These are phyloP conservation scores for Daubentonia madagascariensis DNA, from an alignment of 2,113 vertebrate species.

Conservation along the genomic window DNA sequence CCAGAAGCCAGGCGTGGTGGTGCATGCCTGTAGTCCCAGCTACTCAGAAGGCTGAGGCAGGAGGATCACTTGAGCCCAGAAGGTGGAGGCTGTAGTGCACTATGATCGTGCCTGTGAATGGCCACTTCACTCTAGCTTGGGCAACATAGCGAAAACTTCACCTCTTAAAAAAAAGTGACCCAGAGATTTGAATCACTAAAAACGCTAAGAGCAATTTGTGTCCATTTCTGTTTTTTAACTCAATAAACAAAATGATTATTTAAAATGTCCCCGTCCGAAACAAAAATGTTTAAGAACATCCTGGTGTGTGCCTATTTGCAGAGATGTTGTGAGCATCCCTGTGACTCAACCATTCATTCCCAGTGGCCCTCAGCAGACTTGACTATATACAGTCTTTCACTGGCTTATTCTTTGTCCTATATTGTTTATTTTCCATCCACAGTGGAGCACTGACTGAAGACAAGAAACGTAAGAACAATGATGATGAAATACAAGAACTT, in stretches of 20 bases:
- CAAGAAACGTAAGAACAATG: neutral
- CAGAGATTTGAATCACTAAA: neutral
- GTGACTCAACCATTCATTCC: neutral
- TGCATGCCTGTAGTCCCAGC: neutral
- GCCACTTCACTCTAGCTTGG: neutral
- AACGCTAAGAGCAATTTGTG: neutral
- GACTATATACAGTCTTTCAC: accelerated
- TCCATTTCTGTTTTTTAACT: neutral
- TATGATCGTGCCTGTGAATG: accelerated
- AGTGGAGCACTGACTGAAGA: neutral
- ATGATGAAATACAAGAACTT: neutral
- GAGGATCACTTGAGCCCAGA: too few species aligned
- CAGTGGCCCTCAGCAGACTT: neutral
- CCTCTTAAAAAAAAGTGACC: neutral
- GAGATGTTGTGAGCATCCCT: too few species aligned
- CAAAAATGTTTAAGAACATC: neutral
- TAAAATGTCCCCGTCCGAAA: neutral
- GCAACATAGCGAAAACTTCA: neutral
- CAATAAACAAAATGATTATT: neutral
- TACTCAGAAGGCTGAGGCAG: neutral
- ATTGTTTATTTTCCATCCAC: neutral
- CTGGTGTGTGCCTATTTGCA: neutral
- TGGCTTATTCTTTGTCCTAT: neutral
- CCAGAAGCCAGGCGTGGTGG: neutral
- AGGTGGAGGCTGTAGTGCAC: accelerated